Base-by-base conservation (phyloP, 2,113 vertebrate genomes). In the Cavia porcellus region DNA sequence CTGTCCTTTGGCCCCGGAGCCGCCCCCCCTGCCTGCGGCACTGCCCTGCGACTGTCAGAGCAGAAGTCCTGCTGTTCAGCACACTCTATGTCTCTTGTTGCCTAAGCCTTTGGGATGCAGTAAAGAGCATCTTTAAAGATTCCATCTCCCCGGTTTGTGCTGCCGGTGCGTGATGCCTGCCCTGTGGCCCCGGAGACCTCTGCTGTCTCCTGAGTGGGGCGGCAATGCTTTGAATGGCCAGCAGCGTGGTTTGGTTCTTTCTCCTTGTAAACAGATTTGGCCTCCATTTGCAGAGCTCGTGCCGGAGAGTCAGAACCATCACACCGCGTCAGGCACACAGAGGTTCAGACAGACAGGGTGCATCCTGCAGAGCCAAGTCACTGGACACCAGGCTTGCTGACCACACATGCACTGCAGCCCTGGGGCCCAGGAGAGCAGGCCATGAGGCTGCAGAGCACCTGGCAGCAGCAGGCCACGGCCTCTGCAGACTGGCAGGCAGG, bases 401-500 rank as follows among this genome's bases (percentile, higher is more conserved):
- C 47, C 3, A 42, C 9, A 28, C 28, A 13, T 30, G 15, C 14
- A 30, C 75, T 28, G 8, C 4, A 7, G 75, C 45, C 7, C 2
- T 79, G 75, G 45, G 6, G 47, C 75, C 75, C 47, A 3, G n/a
- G 15, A 50, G 10, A 17, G 45, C 38, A 24, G 52, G 13, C 28
- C 55, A 15, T 35, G 32, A 4, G 5, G 1, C 28, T 1, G 0
- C 17, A 4, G 47, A 17, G 7, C 42, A 64, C 32, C 22, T 0
- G 24, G 24, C 14, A 22, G 79, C 25, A 3, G 0, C 68, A 45
- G 47, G 42, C 15, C 11, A 3, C 32, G 2, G 6, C 77, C 25
- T 15, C 14, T 20, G 47, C 62, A 45, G 0, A 2, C 4, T 24
- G 0, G 22, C 14, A 12, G 9, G 32, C 64, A 6, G 55, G 45